Percentiles rank a stretch among this genome's conserved stretches.
Conservation (phyloP, 1,140 invertebrate genomes). For the Drosophila lacertosa region DNA sequence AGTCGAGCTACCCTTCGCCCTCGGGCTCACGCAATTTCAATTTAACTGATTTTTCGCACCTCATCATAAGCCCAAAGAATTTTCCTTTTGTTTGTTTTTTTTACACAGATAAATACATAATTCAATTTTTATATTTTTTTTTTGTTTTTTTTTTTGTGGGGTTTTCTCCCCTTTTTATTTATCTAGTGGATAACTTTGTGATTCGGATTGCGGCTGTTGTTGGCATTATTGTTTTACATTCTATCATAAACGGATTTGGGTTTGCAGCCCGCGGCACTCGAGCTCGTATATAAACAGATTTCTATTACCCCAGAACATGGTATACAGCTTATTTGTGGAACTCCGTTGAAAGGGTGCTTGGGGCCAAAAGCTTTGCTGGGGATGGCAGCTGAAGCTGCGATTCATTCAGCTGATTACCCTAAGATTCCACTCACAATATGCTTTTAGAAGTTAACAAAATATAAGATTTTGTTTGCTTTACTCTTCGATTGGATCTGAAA, state of each 20-base stretch:
- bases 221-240: slow-evolving; percentile 57
- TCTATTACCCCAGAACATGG: slow-evolving; percentile 15
- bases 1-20: slow-evolving; percentile 4
- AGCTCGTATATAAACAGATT: slow-evolving; percentile 23
- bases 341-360: neutral
- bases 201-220: slow-evolving; percentile 1
- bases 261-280: slow-evolving; percentile 26
- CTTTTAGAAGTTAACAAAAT: too few relatives aligned
- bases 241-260: slow-evolving; percentile 55
- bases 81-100: neutral
- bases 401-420: neutral
- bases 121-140: too few relatives aligned
- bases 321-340: neutral
- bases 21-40: slow-evolving; percentile 41
- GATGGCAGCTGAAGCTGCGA: neutral
- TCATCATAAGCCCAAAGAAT: slow-evolving; percentile 30
- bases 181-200: slow-evolving; percentile 39
- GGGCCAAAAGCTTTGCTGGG: neutral
- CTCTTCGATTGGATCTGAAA: too few relatives aligned
- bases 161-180: slow-evolving; percentile 5
- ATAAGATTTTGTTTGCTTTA: too few relatives aligned
- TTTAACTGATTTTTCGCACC: slow-evolving; percentile 69
- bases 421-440: too few relatives aligned
- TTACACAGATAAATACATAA: too few relatives aligned
- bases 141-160: neutral